Conservation (phyloP, 2,113 vertebrate species). For the Xiphorhynchus elegans region DNA sequence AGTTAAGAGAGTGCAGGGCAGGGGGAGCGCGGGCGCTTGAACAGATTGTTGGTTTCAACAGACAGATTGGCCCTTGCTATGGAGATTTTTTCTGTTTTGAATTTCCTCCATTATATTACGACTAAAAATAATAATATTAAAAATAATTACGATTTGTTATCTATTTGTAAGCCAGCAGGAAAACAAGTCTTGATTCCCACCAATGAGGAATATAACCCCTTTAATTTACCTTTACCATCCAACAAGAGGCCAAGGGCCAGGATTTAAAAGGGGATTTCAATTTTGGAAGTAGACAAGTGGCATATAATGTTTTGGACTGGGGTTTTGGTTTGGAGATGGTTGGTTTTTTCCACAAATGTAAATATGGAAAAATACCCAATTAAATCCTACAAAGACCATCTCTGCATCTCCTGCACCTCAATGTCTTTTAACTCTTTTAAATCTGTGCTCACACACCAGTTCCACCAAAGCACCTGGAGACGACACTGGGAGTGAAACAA, state of each 20-base stretch:
- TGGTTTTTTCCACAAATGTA: not conserved
- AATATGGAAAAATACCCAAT: not conserved
- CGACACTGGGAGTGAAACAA: rapidly evolving
- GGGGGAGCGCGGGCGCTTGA: not conserved
- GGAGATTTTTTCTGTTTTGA: constrained; percentile 58
- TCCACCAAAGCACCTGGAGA: not conserved
- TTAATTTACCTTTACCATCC: not conserved
- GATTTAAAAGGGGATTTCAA: not conserved
- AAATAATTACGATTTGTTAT: not conserved
- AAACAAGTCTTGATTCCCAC: not conserved
- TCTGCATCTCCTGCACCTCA: not conserved
- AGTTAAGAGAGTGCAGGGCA: not conserved
- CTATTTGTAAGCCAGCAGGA: not conserved
- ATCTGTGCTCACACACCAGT: not conserved
- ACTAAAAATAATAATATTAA: constrained; percentile 8
- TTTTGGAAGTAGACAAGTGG: not conserved
- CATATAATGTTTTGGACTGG: not conserved
- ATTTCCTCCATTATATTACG: not conserved
- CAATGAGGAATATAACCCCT: rapidly evolving
- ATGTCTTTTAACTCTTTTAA: not conserved
- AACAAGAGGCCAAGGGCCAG: not conserved
- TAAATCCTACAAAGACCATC: not conserved
- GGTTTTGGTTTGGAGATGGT: not conserved
- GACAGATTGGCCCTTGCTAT: constrained; percentile 58
- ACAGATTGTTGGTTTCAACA: constrained; percentile 67